These are phyloP conservation scores for Nymphalis urticae DNA, from an alignment of 2,888 invertebrate species.

Conservation along the genomic window DNA sequence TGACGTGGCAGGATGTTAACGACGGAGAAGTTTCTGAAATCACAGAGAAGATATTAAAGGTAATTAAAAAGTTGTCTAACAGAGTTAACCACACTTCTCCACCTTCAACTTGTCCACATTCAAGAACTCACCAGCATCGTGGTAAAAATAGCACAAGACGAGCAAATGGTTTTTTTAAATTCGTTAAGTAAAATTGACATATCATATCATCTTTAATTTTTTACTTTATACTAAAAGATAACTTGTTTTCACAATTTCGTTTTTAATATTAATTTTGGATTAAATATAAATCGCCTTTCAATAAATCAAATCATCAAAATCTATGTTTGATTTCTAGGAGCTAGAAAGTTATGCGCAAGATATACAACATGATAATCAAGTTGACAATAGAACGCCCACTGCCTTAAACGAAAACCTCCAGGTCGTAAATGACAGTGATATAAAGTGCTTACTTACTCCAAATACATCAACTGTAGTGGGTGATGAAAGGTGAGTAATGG, in stretches of 20 bases:
- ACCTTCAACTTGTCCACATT: background rate
- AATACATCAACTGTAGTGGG: conserved; percentile 44
- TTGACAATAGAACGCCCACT: background rate
- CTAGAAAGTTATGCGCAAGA: conserved; percentile 42
- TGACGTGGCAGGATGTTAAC: conserved; percentile 53
- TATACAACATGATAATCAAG: background rate
- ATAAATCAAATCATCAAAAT: too few relatives aligned
- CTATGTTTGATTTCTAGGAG: conserved; percentile 43
- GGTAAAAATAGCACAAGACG: too few relatives aligned
- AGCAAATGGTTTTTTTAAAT: background rate
- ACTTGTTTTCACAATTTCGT: too few relatives aligned
- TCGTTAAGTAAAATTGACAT: background rate
- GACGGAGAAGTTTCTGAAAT: conserved; percentile 45
- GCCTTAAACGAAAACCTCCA: conserved; percentile 6
- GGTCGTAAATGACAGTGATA: conserved; percentile 48
- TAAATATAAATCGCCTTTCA: too few relatives aligned
- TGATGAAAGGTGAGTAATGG: conserved; percentile 51
- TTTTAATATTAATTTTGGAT: too few relatives aligned
- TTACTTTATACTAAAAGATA: too few relatives aligned
- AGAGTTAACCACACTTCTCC: background rate
- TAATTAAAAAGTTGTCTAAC: conserved; percentile 24
- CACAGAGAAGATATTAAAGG: conserved; percentile 54
- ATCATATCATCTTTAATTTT: too few relatives aligned
- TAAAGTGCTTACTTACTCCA: conserved; percentile 50
- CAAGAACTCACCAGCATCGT: background rate